Base-by-base conservation (phyloP, 2,113 vertebrate genomes). In the Saiga tatarica region DNA sequence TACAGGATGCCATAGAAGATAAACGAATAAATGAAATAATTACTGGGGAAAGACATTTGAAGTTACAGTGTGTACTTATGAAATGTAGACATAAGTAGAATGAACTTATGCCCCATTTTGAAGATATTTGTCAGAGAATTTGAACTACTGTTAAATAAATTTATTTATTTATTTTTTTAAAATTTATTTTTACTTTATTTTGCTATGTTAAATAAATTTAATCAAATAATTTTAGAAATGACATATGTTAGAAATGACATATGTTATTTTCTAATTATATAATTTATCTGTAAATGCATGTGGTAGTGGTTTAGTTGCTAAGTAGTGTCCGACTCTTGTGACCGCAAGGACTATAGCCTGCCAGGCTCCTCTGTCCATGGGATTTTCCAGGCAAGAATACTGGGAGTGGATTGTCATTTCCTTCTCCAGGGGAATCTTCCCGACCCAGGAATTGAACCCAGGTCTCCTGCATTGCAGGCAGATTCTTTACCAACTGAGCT, bases 1-100 rank as follows among this genome's bases (percentile, higher is more conserved):
- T 87, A 79, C 9, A 82, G n/a, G 13, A 74, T 64, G 14, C 39
- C 19, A 53, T 3, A 67, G 8, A 59, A 36, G 7, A 93, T n/a
- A 76, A 82, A 95, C 89, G 28, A 52, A 79, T n/a, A 93, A 93
- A 84, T 36, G 26, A 89, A 85, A 82, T 74, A 8, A 64, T 76
- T 26, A 60, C 13, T 47, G 33, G 30, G n/a, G 12, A 94, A 59
- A 89, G 6, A 14, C 87, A 28, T 3, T 4, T 76, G 23, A 96
- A 76, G 14, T 92, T 53, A 21, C 26, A 17, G 7, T 87, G 39
- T 6, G 26, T 50, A 89, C 1, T 7, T 33, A 8, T 3, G 33
- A 50, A 42, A 4, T 84, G 16, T 21, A 28, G 52, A 52, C 7
- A 19, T 33, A 57, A 39, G 25, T 52, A 81, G 59, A 85, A 55